A percentile compares a stretch with the other conserved stretches of the same genome.
phyloP scores from a whole-genome alignment of 2,113 vertebrate species.

The Mobula birostris region DNA sequence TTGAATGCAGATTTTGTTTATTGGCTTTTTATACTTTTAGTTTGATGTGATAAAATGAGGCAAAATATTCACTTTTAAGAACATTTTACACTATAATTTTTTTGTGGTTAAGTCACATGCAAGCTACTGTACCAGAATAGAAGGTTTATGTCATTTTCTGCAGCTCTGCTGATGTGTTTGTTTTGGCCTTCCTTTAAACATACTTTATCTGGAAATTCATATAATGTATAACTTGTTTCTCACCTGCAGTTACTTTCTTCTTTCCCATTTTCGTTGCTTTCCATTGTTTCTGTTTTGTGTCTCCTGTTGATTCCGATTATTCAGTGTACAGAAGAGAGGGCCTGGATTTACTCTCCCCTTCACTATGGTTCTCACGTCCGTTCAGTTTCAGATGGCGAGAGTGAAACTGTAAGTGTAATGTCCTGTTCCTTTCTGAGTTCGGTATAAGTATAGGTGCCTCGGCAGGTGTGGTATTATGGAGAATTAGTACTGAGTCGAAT shows the following conservation, averaged over 20 bases:
- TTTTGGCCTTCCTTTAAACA: slow-evolving; percentile 46
- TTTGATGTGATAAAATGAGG: not conserved
- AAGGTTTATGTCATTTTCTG: not conserved
- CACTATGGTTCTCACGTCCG: slow-evolving; percentile 86
- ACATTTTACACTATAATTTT: not conserved
- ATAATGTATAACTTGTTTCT: slow-evolving; percentile 41
- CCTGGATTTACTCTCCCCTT: slow-evolving; percentile 98
- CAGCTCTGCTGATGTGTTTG: not conserved
- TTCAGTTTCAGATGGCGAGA: slow-evolving; percentile 84
- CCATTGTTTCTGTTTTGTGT: slow-evolving; percentile 58
- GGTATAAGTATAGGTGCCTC: not conserved
- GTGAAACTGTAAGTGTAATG: slow-evolving; percentile 88
- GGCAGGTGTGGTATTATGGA: not conserved
- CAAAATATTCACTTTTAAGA: not conserved
- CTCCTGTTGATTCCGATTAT: slow-evolving; percentile 66
- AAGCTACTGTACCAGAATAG: not conserved
- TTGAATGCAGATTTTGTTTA: not conserved
- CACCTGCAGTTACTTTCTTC: slow-evolving; percentile 52
- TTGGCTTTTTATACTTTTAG: not conserved
- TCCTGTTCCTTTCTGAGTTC: not conserved
- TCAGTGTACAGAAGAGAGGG: slow-evolving; percentile 93
- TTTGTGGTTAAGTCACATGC: not conserved
- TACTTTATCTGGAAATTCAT: slow-evolving; percentile 47
- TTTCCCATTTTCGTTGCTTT: slow-evolving; percentile 52
- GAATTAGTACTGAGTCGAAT: slow-evolving; percentile 32